phyloP scores from a whole-genome alignment of 2,797 vertebrate species.

The Cynopterus sphinx region DNA sequence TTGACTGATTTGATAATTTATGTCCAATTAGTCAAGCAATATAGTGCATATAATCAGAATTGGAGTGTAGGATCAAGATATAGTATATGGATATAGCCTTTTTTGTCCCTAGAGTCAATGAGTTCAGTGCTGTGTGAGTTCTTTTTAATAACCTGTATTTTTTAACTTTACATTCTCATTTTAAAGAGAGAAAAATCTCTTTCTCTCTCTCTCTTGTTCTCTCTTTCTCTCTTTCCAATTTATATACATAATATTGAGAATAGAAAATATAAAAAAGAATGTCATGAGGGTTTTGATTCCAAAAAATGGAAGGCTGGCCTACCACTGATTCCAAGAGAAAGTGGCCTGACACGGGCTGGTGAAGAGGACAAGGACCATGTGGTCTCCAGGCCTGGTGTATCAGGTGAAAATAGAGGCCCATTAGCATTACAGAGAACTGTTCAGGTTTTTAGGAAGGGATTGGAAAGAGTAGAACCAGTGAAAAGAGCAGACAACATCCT shows the following conservation, averaged over 20 bases:
- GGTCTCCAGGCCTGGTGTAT: background rate
- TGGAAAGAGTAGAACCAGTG: background rate
- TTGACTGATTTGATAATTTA: constrained; percentile 5
- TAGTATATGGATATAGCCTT: background rate
- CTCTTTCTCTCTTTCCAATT: background rate
- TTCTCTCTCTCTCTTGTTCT: background rate
- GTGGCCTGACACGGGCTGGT: background rate
- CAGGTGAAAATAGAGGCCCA: background rate
- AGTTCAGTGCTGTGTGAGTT: background rate
- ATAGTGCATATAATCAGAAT: background rate
- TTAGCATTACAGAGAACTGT: background rate
- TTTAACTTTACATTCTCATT: background rate
- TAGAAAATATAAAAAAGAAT: background rate
- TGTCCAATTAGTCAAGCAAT: constrained; percentile 19
- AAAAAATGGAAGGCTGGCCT: background rate
- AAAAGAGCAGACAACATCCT: background rate
- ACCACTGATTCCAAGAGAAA: background rate
- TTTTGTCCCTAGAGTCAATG: background rate
- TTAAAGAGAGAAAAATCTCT: background rate
- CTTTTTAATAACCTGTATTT: background rate
- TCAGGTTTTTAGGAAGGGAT: background rate
- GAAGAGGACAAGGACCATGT: background rate
- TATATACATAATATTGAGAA: background rate
- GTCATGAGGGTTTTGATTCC: background rate
- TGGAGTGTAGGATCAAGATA: background rate